A percentile compares a stretch with the other conserved stretches of the same genome.
Evolutionary conservation across 2,113 vertebrate genomes (phyloP).

Genomic region (Gyps fulvus): DNA sequence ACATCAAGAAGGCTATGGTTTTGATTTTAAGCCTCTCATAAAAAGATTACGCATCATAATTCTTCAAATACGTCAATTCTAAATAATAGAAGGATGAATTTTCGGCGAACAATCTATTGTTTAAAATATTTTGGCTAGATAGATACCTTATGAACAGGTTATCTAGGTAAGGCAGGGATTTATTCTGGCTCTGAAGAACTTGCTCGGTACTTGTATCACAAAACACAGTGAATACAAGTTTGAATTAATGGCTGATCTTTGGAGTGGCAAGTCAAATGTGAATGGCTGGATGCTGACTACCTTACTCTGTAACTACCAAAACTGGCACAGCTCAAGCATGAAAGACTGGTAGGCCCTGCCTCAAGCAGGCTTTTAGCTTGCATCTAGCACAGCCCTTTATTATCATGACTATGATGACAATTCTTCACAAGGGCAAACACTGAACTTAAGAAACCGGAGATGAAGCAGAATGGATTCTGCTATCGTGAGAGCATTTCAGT

Average conservation of each 20-base stretch:
- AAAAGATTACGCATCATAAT: not conserved
- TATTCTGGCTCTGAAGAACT: not conserved
- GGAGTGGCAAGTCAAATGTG: not conserved
- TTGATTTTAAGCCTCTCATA: not conserved
- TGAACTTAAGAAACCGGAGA: not conserved
- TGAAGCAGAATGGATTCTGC: not conserved
- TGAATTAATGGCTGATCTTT: not conserved
- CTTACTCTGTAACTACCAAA: not conserved
- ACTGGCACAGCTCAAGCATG: no score
- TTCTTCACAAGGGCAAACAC: not conserved
- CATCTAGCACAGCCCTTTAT: not conserved
- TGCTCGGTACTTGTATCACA: not conserved
- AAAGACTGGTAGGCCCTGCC: no score
- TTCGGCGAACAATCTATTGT: not conserved
- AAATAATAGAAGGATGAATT: not conserved
- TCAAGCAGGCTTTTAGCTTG: not conserved
- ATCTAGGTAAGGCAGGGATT: not conserved
- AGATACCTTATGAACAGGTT: not conserved
- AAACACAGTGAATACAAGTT: not conserved
- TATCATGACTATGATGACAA: not conserved
- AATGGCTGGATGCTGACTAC: not conserved
- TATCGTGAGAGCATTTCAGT: no score
- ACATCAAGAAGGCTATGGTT: not conserved
- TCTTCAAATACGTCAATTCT: not conserved
- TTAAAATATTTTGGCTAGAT: not conserved